Evolutionary conservation across 53 echinoderm and acorn worm genomes (phyloP), one percentile per base, ranked within the genome.

Genomic region (Paracentrotus lividus): DNA sequence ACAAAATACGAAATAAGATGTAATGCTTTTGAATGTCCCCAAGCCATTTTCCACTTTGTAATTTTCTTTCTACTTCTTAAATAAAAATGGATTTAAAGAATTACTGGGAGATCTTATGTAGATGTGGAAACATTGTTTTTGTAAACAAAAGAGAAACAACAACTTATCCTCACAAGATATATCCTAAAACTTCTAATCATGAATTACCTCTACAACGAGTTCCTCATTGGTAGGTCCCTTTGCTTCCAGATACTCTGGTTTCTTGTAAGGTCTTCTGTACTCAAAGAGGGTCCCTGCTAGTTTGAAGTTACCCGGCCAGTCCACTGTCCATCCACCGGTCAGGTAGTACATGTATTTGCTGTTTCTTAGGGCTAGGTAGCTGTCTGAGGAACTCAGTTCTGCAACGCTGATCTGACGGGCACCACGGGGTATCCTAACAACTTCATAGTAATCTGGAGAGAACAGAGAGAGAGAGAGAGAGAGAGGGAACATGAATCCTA

Each of bases 221-320:
- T 97, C 96, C 86, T 99, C 97, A 57, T 77, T 92, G 14, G 95
- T 99, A 8, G 99, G 99, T 54, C 99, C 99, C 31, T 64, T 42
- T 20, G 99, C 95, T 67, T 90, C 53, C 24, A 99, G 76, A 40
- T 95, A 95, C 58, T 99, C 99, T 14, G 97, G 99, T 42, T 92
- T 93, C 44, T 94, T 95, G 93, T 96, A 99, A 1, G 96, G 96
- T 42, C 99, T 93, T 33, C 96, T 85, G 77, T 99, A 99, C 51
- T 95, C 96, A 88, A 99, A 99, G 16, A 93, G 88, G 8, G 97
- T 96, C 44, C 97, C 99, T 12, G 96, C 97, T 42, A 99, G 90
- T 27, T 99, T 94, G 93, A 99, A 97, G 86, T 99, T 93, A 5
- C 99, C 99, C 0, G 99, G 97, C 99, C 99, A 99, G 86, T 99